Percentiles rank a stretch among this genome's conserved stretches.
Evolutionary conservation across 2,797 vertebrate genomes (phyloP).

Genomic region (Chrosomus eos): DNA sequence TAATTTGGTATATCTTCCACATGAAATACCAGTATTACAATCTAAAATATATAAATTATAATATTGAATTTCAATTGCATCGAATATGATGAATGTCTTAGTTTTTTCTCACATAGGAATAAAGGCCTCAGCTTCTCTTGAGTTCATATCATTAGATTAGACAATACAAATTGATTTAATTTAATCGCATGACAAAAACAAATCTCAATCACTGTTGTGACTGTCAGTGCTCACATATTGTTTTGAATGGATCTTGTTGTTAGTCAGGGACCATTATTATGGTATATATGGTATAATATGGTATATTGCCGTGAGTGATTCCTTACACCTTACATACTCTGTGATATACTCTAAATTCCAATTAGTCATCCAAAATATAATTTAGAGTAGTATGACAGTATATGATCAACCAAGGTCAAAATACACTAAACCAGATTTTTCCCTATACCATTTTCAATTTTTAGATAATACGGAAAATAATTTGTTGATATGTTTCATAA

Average conservation of each 20-base stretch:
- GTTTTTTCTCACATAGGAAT: too few species aligned
- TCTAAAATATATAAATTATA: background rate
- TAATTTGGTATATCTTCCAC: background rate
- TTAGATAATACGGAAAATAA: background rate
- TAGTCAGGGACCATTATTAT: background rate
- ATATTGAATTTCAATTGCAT: background rate
- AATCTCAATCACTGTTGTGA: background rate
- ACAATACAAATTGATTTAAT: background rate
- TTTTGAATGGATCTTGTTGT: background rate
- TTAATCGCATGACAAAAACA: background rate
- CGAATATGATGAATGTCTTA: too few species aligned
- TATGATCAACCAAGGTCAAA: background rate
- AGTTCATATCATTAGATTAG: background rate
- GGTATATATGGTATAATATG: too few species aligned
- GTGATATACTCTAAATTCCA: background rate
- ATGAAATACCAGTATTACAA: background rate
- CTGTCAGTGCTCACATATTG: background rate
- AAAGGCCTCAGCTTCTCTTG: too few species aligned
- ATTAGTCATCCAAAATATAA: background rate
- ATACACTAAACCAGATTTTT: background rate
- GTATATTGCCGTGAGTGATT: too few species aligned
- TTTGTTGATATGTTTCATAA: conserved; percentile 2
- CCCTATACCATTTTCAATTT: background rate
- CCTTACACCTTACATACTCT: background rate
- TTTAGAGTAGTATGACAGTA: background rate